Evolutionary conservation across 1,140 invertebrate species (phyloP), one percentile per base, ranked within the genome.

Genomic region (Stratiolaelaps scimitus): DNA sequence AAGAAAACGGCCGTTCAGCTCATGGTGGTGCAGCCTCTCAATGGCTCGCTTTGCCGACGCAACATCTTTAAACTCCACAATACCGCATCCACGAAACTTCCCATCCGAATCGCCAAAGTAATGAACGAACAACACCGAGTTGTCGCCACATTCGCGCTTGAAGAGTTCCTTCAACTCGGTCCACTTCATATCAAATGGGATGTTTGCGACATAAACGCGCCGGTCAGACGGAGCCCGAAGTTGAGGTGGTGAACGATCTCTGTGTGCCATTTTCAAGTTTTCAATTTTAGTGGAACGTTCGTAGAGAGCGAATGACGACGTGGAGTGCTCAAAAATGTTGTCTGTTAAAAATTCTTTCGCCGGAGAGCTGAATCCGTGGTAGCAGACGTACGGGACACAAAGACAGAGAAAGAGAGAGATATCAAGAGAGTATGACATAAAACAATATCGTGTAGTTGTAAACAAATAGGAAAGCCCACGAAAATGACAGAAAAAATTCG

Each of bases 121-220:
- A 78, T 98, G 91, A 29, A 96, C 92, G 79, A 91, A 98, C 2
- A 87, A 81, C 17, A 97, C 92, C 75, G 53, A 60, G 34, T 60
- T 60, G 15, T 95, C 92, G n/a, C 92, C 92, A 72, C 97, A 89
- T 78, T 85, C 81, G 70, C 81, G 83, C 65, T 92, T 82, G 72
- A 96, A 94, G 2, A 97, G 77, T 80, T 96, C 93, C 78, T 98
- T 94, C 89, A 72, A 28, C 23, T 69, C 69, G 20, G 66, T 70
- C 95, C 94, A 98, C 70, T 89, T 84, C 75, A 87, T 90, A 73
- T 98, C 93, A 75, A 94, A 98, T 0, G 94, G 91, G 76, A 98
- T 92, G 76, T 98, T 98, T 0, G 90, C 92, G 60, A 98, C 87
- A 76, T 94, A 95, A 67, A 97, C 83, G 53, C 89, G 77, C 69